Evolutionary conservation across 2,113 vertebrate species (phyloP).

Genomic region (Rhizomys pruinosus): DNA sequence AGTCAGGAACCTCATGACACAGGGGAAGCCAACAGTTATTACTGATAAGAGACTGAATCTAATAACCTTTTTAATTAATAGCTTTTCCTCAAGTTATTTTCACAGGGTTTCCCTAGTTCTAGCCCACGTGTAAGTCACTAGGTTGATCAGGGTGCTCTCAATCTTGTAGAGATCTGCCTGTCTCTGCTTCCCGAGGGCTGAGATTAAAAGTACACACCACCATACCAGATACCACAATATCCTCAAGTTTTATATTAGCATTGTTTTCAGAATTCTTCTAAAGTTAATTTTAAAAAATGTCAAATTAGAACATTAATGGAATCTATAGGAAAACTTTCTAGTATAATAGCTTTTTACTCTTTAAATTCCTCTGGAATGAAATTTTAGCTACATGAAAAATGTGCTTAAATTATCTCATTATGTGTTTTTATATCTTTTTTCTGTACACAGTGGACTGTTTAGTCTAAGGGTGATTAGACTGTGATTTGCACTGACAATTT

Average conservation of each 20-base stretch:
- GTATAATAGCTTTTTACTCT: neutral
- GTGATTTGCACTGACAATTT: neutral
- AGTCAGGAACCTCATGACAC: no score
- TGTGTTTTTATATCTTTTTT: neutral
- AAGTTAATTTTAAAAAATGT: constrained; percentile 3
- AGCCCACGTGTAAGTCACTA: no score
- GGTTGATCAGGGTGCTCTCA: no score
- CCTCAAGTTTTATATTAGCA: neutral
- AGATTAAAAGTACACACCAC: no score
- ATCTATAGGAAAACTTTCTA: neutral
- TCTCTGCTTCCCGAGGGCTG: no score
- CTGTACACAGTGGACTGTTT: neutral
- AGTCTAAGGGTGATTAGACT: neutral
- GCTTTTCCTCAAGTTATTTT: neutral
- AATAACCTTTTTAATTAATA: neutral
- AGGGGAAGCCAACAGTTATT: no score
- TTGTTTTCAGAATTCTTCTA: neutral
- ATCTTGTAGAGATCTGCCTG: no score
- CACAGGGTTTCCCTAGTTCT: no score
- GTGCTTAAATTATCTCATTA: neutral
- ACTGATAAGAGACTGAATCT: no score
- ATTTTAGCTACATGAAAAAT: neutral
- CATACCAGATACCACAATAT: no score
- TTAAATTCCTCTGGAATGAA: neutral
- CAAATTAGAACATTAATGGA: neutral